Conservation (phyloP, 2,888 invertebrate species). For the Troglohyphantes excavatus region DNA sequence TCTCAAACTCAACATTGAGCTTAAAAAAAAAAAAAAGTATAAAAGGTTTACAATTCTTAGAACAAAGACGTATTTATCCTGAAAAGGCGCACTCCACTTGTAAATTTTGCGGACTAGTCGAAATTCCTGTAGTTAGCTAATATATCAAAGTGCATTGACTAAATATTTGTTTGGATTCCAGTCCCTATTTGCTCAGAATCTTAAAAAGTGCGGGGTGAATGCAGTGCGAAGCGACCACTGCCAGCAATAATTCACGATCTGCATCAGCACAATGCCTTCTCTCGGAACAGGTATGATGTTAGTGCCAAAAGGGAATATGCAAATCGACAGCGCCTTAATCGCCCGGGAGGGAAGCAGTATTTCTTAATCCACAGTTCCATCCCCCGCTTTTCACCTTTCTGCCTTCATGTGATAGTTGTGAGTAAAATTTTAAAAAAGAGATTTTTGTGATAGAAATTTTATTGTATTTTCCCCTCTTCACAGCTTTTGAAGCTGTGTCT, state of each 20-base stretch:
- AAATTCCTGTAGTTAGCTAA: slow-evolving; percentile 36
- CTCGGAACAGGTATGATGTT: not conserved
- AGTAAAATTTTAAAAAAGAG: slow-evolving; percentile 23
- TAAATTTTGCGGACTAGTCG: slow-evolving; percentile 41
- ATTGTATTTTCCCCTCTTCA: slow-evolving; percentile 15
- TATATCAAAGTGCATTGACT: slow-evolving; percentile 1
- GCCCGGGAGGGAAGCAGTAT: slow-evolving; percentile 1
- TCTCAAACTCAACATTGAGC: slow-evolving; percentile 75
- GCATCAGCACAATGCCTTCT: slow-evolving; percentile 9
- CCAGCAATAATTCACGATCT: slow-evolving; percentile 4
- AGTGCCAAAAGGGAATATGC: slow-evolving; percentile 3
- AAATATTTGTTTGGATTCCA: slow-evolving; percentile 2
- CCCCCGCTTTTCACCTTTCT: slow-evolving; percentile 15
- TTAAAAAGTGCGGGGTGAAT: slow-evolving; percentile 8
- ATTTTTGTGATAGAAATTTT: slow-evolving; percentile 44
- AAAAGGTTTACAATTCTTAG: slow-evolving; percentile 49
- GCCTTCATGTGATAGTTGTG: slow-evolving; percentile 43
- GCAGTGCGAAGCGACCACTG: not conserved
- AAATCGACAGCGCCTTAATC: not conserved
- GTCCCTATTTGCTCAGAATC: slow-evolving; percentile 9
- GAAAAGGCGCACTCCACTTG: slow-evolving; percentile 2
- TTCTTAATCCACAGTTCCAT: not conserved
- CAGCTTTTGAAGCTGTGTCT: slow-evolving; percentile 27
- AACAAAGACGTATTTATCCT: slow-evolving; percentile 54
- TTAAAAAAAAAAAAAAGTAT: slow-evolving; percentile 54